Conservation (phyloP, 2,797 vertebrate species). For the Anniella stebbinsi region DNA sequence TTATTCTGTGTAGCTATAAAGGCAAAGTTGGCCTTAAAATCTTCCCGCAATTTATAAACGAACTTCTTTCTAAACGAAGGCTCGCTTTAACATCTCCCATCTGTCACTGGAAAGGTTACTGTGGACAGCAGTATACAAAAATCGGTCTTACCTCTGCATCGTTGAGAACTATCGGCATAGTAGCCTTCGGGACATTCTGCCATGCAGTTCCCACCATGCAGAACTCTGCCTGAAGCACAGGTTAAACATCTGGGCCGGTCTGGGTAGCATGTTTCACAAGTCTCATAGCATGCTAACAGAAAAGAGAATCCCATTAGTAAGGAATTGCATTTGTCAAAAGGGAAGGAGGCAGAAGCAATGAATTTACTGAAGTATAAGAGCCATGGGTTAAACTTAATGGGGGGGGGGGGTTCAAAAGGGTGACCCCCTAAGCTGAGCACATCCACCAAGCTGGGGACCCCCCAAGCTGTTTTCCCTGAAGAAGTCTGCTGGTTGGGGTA, state of each 20-base stretch:
- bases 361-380: not conserved
- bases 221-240: constrained; percentile 80
- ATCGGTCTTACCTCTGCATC: constrained; percentile 86
- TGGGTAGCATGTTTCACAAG: constrained; percentile 87
- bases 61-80: not conserved
- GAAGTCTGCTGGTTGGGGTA: no score
- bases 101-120: not conserved
- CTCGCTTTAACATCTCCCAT: not conserved
- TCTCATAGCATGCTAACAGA: constrained; percentile 86
- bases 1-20: not conserved
- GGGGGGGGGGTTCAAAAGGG: no score
- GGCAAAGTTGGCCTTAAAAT: not conserved
- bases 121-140: not conserved
- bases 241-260: constrained; percentile 82
- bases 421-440: no score
- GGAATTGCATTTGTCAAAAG: not conserved
- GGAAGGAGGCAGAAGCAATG: not conserved
- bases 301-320: constrained; percentile 14
- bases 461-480: no score
- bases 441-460: no score
- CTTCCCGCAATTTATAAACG: not conserved
- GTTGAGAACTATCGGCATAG: constrained; percentile 78
- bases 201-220: constrained; percentile 86
- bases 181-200: constrained; percentile 83
- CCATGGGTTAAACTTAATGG: not conserved